A percentile compares a stretch with the other conserved stretches of the same genome.
These are phyloP conservation scores for Andrena cerasifolii DNA, from an alignment of 1,140 invertebrate genomes.

Conservation along the genomic window DNA sequence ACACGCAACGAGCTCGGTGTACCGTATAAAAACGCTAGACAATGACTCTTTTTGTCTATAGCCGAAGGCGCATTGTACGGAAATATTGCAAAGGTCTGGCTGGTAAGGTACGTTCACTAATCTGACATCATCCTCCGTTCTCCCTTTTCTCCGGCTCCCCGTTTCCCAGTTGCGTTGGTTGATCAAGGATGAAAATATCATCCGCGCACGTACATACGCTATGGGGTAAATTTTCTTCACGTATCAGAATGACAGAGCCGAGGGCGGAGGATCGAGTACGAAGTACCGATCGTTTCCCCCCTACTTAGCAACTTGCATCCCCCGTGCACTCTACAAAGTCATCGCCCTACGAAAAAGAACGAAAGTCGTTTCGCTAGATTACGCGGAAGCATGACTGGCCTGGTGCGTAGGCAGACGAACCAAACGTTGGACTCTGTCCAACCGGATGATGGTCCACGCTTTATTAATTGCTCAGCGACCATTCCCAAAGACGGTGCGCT, in stretches of 20 bases:
- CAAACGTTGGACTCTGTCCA: slow-evolving; percentile 44
- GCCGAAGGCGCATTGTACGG: slow-evolving; percentile 36
- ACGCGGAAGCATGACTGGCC: slow-evolving; percentile 34
- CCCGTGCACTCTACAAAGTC: too few species aligned
- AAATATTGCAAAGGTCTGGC: slow-evolving; percentile 48
- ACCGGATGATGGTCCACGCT: slow-evolving; percentile 35
- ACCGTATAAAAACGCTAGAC: slow-evolving; percentile 28
- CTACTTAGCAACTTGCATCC: too few species aligned
- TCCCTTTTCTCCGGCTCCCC: slow-evolving; percentile 12
- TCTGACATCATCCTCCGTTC: slow-evolving; percentile 17
- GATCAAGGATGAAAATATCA: background rate
- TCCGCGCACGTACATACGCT: background rate
- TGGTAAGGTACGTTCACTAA: slow-evolving; percentile 22
- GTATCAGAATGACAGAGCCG: slow-evolving; percentile 67
- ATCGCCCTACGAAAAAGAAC: slow-evolving; percentile 32
- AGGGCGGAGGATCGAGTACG: slow-evolving; percentile 4
- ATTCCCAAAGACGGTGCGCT: too few species aligned
- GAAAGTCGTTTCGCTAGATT: slow-evolving; percentile 49
- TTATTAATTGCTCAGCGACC: slow-evolving; percentile 24
- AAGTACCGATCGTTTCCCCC: too few species aligned
- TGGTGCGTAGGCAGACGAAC: slow-evolving; percentile 44
- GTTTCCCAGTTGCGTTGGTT: too few species aligned
- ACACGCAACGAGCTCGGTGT: slow-evolving; percentile 6
- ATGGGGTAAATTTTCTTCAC: slow-evolving; percentile 45
- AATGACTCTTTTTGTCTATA: slow-evolving; percentile 54